Evolutionary conservation across 2,113 vertebrate species (phyloP), one percentile per base, ranked within the genome.

Genomic region (Cyprinodon brontotheroides): DNA sequence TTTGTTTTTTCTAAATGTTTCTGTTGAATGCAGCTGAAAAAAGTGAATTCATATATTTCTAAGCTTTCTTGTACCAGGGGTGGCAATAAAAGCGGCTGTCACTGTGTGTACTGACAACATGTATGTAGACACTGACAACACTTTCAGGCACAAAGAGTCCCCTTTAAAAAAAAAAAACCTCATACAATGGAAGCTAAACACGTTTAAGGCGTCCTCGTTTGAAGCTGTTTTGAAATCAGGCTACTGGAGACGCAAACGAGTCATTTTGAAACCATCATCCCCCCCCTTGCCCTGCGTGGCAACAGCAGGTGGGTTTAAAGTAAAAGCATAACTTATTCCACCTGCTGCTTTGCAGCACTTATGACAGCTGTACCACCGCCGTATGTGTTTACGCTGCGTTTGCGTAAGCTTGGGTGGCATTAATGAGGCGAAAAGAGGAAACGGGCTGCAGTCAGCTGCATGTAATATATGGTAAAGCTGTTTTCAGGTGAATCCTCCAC

Each of bases 101-200:
- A 2, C 17, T 81, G 68, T 72, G 14, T 70, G 40, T 11, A 81
- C 63, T 67, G 11, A 43, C 64, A 68, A 76, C 79, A 76, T 64
- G 36, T 14, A 48, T 11, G 74, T 81, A 39, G 72, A 50, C 20
- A 76, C 63, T 81, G 15, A 68, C 69, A 81, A 81, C 79, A 81
- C 45, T n/a, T 3, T 48, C 4, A 36, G 43, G 39, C 53, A 47
- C 57, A 62, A 5, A 68, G 59, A 50, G 36, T 53, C 17, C 41
- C 43, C 68, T 65, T 57, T 29, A 1, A 29, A 29, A 29, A 29
- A 29, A n/a, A 57, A 41, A 57, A 76, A 64, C 60, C 39, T 70
- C 37, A 29, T 22, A 29, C 15, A n/a, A 20, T 11, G 1, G 3
- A 43, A n/a, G 70, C 38, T 36, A 15, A 70, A 70, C 12, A 39